Evolutionary conservation across 2,888 invertebrate species (phyloP), one percentile per base, ranked within the genome.

Genomic region (Luperina nickerlii): DNA sequence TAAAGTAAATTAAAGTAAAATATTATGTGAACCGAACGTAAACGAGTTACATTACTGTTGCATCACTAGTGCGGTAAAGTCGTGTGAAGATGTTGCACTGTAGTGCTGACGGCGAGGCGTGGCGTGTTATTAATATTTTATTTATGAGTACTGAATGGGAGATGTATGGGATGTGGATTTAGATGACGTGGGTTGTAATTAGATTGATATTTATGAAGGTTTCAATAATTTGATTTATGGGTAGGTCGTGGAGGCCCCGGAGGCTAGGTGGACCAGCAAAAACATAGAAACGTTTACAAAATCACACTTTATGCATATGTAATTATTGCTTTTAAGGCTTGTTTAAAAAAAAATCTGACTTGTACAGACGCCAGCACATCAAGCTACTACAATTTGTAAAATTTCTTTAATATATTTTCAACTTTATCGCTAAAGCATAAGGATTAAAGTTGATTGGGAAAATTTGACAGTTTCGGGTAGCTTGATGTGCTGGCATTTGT

Each of bases 1-100:
- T 68, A 84, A 81, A 85, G 48, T 48, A 54, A 57, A 83, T 77
- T 84, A 82, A 79, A 81, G 57, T 69, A 76, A 85, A 83, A 88
- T 88, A 84, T 89, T 88, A 85, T 90, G 89, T 86, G 89, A 90
- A 90, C 80, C 74, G 66, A 73, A 65, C 62, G 38, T 83, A 62
- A 76, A 76, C 65, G 68, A 82, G 87, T 90, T 90, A 90, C 89
- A 79, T 87, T 88, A 86, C 74, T 32, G 79, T 87, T 84, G 66
- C 89, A 85, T 83, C 86, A 90, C 86, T 51, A 13, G 78, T 82
- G 85, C 78, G 77, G 65, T 66, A 72, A 73, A 83, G 82, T 91
- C 90, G 92, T 92, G 92, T 86, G 88, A 90, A 89, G 90, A 87
- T 85, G 89, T 70, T 83, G 69, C 83, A 66, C 63, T 88, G 71